These are phyloP conservation scores for Mellivora capensis DNA, from an alignment of 2,113 vertebrate species.

Conservation along the genomic window DNA sequence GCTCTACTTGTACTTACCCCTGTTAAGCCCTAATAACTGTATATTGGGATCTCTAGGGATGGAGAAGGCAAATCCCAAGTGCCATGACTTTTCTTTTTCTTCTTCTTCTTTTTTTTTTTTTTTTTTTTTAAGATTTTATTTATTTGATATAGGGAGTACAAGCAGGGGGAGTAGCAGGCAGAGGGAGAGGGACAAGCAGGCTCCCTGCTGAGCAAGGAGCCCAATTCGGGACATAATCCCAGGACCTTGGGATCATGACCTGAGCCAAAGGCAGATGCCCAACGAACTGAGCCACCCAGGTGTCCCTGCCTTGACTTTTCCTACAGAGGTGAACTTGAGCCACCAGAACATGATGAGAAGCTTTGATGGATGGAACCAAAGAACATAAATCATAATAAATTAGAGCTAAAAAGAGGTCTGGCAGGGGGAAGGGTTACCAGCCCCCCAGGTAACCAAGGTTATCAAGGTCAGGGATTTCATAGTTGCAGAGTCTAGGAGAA, in stretches of 20 bases:
- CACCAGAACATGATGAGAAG: not conserved
- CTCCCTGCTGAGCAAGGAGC: too few species aligned
- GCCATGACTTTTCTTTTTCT: not conserved
- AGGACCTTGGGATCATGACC: too few species aligned
- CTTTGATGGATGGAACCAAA: not conserved
- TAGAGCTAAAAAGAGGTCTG: not conserved
- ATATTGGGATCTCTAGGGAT: not conserved
- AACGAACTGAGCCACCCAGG: not conserved
- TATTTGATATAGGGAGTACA: too few species aligned
- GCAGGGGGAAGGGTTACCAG: not conserved
- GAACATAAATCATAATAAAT: not conserved
- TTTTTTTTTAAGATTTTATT: too few species aligned
- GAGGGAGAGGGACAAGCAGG: too few species aligned
- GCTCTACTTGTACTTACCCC: not conserved
- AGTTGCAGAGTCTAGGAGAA: not conserved
- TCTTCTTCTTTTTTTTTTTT: too few species aligned
- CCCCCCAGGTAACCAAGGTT: too few species aligned
- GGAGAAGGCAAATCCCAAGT: not conserved
- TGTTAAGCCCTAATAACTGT: not conserved
- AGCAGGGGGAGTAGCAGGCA: too few species aligned
- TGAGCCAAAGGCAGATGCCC: too few species aligned
- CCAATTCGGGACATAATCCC: too few species aligned
- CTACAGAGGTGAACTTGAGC: not conserved
- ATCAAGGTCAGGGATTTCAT: not conserved
- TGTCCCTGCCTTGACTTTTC: not conserved